Percentiles rank a stretch among this genome's conserved stretches.
Conservation (phyloP, 2,797 vertebrate species). For the Capromys pilorides region DNA sequence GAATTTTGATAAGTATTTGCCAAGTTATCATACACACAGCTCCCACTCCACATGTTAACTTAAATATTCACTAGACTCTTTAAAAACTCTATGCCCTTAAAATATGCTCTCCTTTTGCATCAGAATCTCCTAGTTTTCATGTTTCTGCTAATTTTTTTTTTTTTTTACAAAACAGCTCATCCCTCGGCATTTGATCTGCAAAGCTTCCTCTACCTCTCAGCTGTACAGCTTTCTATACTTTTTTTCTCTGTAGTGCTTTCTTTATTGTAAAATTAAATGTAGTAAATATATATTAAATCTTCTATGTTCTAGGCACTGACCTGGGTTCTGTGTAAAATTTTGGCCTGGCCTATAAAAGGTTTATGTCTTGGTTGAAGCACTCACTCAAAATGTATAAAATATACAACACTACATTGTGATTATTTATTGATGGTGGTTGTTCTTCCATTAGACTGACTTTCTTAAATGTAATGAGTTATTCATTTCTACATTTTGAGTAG, state of each 20-base stretch:
- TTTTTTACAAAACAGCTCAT: neutral
- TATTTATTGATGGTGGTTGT: conserved; percentile 18
- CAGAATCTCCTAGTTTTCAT: neutral
- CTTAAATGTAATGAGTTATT: neutral
- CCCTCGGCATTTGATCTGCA: neutral
- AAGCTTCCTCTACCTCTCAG: neutral
- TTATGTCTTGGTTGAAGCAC: neutral
- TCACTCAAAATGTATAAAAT: neutral
- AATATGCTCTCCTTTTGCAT: neutral
- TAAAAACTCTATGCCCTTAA: neutral
- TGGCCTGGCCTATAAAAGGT: neutral
- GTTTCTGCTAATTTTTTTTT: neutral
- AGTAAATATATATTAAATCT: neutral
- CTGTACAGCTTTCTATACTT: neutral
- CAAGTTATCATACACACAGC: neutral
- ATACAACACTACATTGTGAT: neutral
- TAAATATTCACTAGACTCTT: neutral
- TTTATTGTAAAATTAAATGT: neutral
- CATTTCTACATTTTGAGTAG: neutral
- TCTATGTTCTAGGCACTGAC: neutral
- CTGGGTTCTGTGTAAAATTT: neutral
- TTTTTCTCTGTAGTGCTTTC: neutral
- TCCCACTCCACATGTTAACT: neutral
- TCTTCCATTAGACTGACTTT: conserved; percentile 35
- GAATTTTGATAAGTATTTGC: neutral